Conservation (phyloP, 2,113 vertebrate genomes). For the Fulica atra region DNA sequence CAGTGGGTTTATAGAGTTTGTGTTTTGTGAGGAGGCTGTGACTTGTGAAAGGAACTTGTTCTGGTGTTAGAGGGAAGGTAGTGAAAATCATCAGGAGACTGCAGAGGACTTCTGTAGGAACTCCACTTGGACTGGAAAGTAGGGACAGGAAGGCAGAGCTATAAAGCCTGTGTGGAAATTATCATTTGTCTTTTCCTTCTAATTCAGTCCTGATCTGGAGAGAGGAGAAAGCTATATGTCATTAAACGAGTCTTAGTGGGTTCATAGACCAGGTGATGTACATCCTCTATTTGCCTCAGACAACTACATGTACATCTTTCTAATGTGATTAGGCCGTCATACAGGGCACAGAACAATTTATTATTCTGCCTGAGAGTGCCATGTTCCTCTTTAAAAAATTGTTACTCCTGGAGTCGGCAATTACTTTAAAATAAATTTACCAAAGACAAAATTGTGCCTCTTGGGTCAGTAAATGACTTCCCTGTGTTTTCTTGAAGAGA, state of each 20-base stretch:
- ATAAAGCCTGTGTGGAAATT: neutral
- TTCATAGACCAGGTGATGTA: conserved; percentile 59
- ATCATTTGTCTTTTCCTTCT: conserved; percentile 25
- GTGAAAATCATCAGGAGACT: neutral
- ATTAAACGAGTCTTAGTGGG: conserved; percentile 12
- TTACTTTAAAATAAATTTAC: conserved; percentile 99
- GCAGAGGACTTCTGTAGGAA: neutral
- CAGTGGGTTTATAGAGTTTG: neutral
- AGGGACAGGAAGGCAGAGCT: neutral
- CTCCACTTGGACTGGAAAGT: neutral
- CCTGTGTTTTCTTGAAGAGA: conserved; percentile 98
- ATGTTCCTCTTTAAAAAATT: conserved; percentile 90
- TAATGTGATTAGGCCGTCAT: conserved; percentile 85
- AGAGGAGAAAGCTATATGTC: conserved; percentile 36
- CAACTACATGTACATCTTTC: conserved; percentile 73
- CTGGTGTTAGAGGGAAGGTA: neutral
- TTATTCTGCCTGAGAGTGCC: conserved; percentile 81
- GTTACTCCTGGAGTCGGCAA: conserved; percentile 88
- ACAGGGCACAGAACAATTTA: conserved; percentile 85
- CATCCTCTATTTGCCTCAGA: conserved; percentile 51
- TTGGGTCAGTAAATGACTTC: conserved; percentile 97
- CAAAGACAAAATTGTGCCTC: conserved; percentile 94
- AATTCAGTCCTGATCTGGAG: conserved; percentile 44
- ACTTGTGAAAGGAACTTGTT: neutral
- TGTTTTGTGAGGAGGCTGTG: neutral